phyloP scores from a whole-genome alignment of 1,140 invertebrate genomes.

The Charaxes varanes region DNA sequence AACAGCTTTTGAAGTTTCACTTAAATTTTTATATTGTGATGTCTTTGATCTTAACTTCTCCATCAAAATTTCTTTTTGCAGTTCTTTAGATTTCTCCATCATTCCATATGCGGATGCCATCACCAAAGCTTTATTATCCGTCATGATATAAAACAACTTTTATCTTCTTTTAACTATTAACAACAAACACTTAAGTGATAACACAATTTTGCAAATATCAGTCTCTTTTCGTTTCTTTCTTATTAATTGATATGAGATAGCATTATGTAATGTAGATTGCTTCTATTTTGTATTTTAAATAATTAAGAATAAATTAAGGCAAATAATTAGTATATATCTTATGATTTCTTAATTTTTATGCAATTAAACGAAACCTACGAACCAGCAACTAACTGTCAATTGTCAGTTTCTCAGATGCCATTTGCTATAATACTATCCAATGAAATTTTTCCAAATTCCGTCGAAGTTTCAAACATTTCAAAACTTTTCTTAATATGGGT shows the following conservation, averaged over 20 bases:
- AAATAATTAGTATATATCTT: conserved; percentile 3
- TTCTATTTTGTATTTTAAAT: too few species aligned
- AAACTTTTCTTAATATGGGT: too few species aligned
- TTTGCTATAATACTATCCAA: conserved; percentile 43
- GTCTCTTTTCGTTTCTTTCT: background rate
- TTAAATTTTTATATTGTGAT: conserved; percentile 84
- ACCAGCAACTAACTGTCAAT: conserved; percentile 25
- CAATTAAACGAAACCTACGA: too few species aligned
- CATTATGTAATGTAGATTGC: too few species aligned
- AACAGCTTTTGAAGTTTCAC: conserved; percentile 89
- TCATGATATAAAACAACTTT: conserved; percentile 46
- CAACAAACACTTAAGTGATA: conserved; percentile 55
- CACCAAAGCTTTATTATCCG: conserved; percentile 45
- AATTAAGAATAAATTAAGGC: too few species aligned
- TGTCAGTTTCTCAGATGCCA: conserved; percentile 50
- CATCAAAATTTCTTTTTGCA: conserved; percentile 89
- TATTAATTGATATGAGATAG: too few species aligned
- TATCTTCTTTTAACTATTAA: conserved; percentile 27
- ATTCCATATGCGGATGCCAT: conserved; percentile 51
- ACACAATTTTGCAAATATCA: conserved; percentile 23
- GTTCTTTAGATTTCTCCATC: conserved; percentile 79
- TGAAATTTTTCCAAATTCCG: too few species aligned
- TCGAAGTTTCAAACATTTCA: too few species aligned
- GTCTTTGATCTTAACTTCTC: conserved; percentile 89
- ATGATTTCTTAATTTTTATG: conserved; percentile 9